These are phyloP conservation scores for Paralinhomoeus sp. DNA, from an alignment of 2,888 invertebrate genomes.

Conservation along the genomic window DNA sequence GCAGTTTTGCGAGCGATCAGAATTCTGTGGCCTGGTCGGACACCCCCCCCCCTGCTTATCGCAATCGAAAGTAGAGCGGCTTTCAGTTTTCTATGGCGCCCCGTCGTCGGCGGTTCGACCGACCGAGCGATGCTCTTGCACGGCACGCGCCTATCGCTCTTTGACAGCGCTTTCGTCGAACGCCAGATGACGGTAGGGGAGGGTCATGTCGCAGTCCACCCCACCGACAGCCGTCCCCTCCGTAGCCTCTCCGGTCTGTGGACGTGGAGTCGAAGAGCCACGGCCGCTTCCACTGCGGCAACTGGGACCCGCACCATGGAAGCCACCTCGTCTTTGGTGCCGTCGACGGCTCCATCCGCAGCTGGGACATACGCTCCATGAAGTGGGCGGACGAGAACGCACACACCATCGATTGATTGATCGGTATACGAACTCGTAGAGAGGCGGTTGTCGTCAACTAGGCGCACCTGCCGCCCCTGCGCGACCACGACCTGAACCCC, in stretches of 20 bases:
- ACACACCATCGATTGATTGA: too few relatives aligned
- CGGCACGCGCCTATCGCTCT: neutral
- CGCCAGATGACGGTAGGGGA: neutral
- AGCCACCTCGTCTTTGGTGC: conserved; percentile 60
- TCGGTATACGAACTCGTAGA: too few relatives aligned
- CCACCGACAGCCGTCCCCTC: neutral
- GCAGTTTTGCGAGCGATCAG: too few relatives aligned
- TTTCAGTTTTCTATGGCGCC: conserved; percentile 2
- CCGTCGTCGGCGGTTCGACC: neutral
- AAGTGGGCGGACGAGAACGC: too few relatives aligned
- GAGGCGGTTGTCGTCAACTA: conserved; percentile 60
- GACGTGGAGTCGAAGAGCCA: conserved; percentile 42
- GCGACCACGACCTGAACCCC: conserved; percentile 89
- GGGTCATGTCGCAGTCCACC: too few relatives aligned
- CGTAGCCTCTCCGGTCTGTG: too few relatives aligned
- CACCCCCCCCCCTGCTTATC: too few relatives aligned
- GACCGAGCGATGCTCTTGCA: neutral
- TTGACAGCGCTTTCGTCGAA: neutral
- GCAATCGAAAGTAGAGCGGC: too few relatives aligned
- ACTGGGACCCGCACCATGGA: conserved; percentile 86
- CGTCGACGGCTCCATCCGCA: conserved; percentile 58
- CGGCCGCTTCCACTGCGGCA: conserved; percentile 55
- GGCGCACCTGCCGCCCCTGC: conserved; percentile 61
- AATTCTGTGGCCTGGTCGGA: too few relatives aligned
- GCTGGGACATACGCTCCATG: conserved; percentile 54